Conservation (phyloP, 2,888 invertebrate genomes). For the Dryobota labecula region DNA sequence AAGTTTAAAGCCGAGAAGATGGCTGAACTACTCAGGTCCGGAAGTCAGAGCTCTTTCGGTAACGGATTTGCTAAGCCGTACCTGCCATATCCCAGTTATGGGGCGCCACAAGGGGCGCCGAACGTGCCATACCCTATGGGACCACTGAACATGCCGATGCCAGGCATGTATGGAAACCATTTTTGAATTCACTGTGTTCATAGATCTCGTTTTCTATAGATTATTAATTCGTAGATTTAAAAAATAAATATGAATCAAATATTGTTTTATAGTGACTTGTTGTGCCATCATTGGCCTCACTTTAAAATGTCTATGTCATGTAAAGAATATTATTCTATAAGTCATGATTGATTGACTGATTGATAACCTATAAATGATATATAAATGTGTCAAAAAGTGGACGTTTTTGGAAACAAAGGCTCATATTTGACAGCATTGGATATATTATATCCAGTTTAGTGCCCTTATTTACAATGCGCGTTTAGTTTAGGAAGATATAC, state of each 20-base stretch:
- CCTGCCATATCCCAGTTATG: slow-evolving; percentile 85
- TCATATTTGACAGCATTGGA: slow-evolving; percentile 11
- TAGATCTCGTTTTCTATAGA: slow-evolving; percentile 51
- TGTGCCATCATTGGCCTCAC: slow-evolving; percentile 47
- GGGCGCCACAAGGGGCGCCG: slow-evolving; percentile 89
- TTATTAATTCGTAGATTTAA: slow-evolving; percentile 56
- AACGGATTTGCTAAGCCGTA: slow-evolving; percentile 85
- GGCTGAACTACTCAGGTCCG: slow-evolving; percentile 92
- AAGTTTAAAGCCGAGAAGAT: slow-evolving; percentile 98
- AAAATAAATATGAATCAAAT: slow-evolving; percentile 57
- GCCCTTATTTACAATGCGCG: not conserved
- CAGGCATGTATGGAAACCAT: slow-evolving; percentile 89
- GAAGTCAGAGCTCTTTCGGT: slow-evolving; percentile 80
- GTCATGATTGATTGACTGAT: slow-evolving; percentile 52
- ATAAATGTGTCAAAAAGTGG: slow-evolving; percentile 39
- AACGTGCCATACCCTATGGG: slow-evolving; percentile 93
- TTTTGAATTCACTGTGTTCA: slow-evolving; percentile 74
- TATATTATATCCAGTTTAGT: not conserved
- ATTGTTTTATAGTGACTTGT: slow-evolving; percentile 56
- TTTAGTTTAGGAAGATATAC: not conserved
- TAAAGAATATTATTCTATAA: slow-evolving; percentile 32
- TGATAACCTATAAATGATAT: slow-evolving; percentile 39
- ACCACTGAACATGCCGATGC: slow-evolving; percentile 95
- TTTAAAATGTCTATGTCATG: slow-evolving; percentile 49
- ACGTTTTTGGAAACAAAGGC: slow-evolving; percentile 27